A percentile compares a stretch with the other conserved stretches of the same genome.
Evolutionary conservation across 1,140 invertebrate genomes (phyloP).

Genomic region (Trachelipus rathkii): DNA sequence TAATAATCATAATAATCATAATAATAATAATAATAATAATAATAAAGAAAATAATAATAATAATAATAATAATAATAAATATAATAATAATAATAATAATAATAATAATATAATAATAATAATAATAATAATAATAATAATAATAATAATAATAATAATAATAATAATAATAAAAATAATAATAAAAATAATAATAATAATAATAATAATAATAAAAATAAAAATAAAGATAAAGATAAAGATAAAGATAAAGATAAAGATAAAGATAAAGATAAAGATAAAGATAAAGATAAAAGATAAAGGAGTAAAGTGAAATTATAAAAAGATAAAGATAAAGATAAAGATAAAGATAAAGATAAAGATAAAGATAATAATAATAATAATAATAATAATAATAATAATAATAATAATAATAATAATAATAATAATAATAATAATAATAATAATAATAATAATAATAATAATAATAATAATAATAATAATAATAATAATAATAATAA

Average conservation of each 20-base stretch:
- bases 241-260: neutral
- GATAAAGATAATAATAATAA: neutral
- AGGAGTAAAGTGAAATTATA: too few relatives aligned
- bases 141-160: neutral
- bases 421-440: neutral
- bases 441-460: neutral
- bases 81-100: conserved; percentile 22
- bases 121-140: conserved; percentile 4
- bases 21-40: conserved; percentile 24
- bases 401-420: neutral
- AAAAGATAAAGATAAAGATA: too few relatives aligned
- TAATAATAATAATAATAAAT: neutral
- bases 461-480: neutral
- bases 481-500: neutral
- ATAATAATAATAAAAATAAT: neutral
- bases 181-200: neutral
- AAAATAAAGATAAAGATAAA: neutral
- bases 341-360: neutral
- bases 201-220: neutral
- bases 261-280: neutral
- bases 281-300: neutral
- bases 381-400: neutral
- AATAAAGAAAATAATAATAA: neutral
- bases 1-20: too few relatives aligned
- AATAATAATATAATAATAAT: conserved; percentile 17